A percentile compares a stretch with the other conserved stretches of the same genome.
These are phyloP conservation scores for Cygnus atratus DNA, from an alignment of 2,113 vertebrate species.

Conservation along the genomic window DNA sequence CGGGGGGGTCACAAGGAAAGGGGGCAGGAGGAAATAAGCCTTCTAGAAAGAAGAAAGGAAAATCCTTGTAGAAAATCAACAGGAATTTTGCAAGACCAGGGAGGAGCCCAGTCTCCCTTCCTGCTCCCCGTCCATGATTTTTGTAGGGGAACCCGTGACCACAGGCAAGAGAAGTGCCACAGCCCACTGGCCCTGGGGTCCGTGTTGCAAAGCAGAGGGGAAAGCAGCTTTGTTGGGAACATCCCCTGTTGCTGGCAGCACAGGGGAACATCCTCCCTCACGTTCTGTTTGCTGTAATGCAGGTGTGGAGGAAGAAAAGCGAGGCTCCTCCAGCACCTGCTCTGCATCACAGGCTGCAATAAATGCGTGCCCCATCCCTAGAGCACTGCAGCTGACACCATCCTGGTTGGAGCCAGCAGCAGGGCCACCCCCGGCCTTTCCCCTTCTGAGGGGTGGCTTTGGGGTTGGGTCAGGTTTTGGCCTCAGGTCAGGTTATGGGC, in stretches of 20 bases:
- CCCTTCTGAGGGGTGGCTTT: accelerated
- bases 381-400: accelerated
- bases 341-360: neutral
- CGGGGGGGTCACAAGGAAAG: neutral
- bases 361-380: neutral
- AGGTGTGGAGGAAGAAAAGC: neutral
- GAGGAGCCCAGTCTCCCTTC: neutral
- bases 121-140: too few species aligned
- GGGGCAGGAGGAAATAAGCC: neutral
- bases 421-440: neutral
- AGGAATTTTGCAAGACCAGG: neutral
- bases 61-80: neutral
- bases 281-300: neutral
- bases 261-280: neutral
- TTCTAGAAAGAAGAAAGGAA: neutral
- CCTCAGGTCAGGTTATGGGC: accelerated
- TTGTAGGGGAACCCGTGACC: neutral
- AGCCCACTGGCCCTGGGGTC: neutral
- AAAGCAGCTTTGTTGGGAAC: neutral
- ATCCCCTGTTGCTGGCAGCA: accelerated
- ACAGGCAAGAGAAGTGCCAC: neutral
- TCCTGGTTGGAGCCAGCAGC: accelerated
- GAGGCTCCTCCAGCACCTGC: too few species aligned
- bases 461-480: accelerated
- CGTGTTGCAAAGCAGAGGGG: neutral